Base-by-base conservation (phyloP, 2,888 invertebrate species). In the Dusona sp. region DNA sequence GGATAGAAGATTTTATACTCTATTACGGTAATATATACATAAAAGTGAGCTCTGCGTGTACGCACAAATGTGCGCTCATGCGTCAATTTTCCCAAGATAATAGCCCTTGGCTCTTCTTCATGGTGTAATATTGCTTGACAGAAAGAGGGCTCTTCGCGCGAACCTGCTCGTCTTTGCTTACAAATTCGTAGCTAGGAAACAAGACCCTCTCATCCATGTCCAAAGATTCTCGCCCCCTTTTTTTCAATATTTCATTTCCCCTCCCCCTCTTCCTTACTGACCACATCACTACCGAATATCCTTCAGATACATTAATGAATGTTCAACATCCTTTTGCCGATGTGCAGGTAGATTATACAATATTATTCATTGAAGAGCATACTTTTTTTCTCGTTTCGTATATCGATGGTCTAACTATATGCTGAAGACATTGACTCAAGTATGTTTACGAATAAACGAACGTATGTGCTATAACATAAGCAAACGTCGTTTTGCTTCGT, bases 31-130 rank as follows among this genome's bases (percentile, higher is more conserved):
- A 87, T 48, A 38, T 36, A 75, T 84, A 79, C 54, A 36, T 25
- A 90, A 86, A 86, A 89, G 78, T 80, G 90, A 90, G 87, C 85
- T 82, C 89, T 90, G 89, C 91, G 90, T 90, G 90, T 91, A 90
- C 91, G 91, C 91, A 91, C 91, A 91, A 92, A 92, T 90, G 92
- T 89, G 92, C 91, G 90, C 93, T 92, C 91, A 90, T 91, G 91
- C 92, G 90, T 92, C 90, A 89, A 92, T 81, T 92, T 93, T 92
- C 93, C 92, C 91, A 92, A 90, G 91, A 90, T 82, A 87, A 84
- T 87, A 86, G 84, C 89, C 90, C 89, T 89, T 90, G 87, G 87
- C 81, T 86, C 79, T 38, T 67, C 16, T 48, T 22, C 51, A 25
- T 75, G 82, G 81, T 83, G 83, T 61, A 61, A 29, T 74, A 68